Base-by-base conservation (phyloP, 2,113 vertebrate species). In the Pterocles gutturalis region DNA sequence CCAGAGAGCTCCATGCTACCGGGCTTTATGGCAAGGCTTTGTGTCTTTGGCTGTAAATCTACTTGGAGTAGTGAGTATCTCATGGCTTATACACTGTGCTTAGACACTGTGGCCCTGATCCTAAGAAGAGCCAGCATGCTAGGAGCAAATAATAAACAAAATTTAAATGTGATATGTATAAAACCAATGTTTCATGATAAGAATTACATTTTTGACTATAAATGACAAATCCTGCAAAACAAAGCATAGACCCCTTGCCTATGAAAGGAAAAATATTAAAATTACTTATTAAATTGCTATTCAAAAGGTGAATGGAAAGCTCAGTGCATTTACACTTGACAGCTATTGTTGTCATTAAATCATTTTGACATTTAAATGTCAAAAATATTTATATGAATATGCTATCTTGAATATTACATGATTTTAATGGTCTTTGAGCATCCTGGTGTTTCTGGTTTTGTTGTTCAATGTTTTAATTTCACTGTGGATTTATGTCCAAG, bases 321-420 rank as follows among this genome's bases (percentile, higher is more conserved):
- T 92, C 48, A 64, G 22, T 67, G 54, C 78, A 22, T 92, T 88
- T 93, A 43, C 34, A 55, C 51, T 93, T 94, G 86, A 81, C 86
- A 94, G 55, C 54, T 84, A 89, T 77, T 79, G 36, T 88, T 96
- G 89, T 87, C 54, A 72, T 90, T 75, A 97, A 96, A 96, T 83
- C 16, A 76, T 86, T 94, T 95, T 96, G 89, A 93, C 92, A 93
- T 94, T 93, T 91, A 93, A 91, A 89, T 96, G 86, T 95, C 94
- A 97, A 92, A 88, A 82, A 83, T 91, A 81, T 93, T 95, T 89
- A 45, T 67, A 45, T 26, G 51, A 22, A 24, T 61, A 55, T 69
- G 62, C 17, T 90, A 55, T 90, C n/a, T n/a, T n/a, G n/a, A n/a
- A n/a, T 93, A 76, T 93, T 64, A 67, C 22, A 73, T 90, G 29